Evolutionary conservation across 2,888 invertebrate genomes (phyloP), one percentile per base, ranked within the genome.

Genomic region (Apamea monoglypha): DNA sequence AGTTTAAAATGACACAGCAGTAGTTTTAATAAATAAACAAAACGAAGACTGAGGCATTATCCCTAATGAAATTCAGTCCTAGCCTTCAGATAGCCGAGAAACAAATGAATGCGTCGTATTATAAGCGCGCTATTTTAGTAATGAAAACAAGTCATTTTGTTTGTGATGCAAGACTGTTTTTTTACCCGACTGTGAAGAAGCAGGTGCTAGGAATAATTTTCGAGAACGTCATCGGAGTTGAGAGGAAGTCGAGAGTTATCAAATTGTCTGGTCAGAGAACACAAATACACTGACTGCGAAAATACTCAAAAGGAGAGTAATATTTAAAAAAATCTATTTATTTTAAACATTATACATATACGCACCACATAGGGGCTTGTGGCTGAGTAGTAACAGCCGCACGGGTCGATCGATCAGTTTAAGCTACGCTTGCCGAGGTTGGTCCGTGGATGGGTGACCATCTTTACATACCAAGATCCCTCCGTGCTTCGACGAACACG

Each of bases 51-150:
- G 21, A 47, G 4, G 32, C 21, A 56, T 47, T 78, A 25, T 59
- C 25, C 25, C 12, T 68, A 78, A 68, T 68, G 18, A 56, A 68
- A 78, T 79, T 10, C n/a, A n/a, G 47, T 14, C 25, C 16, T 36
- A 25, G 67, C 7, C n/a, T 56, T 32, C 7, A 12, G 44, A 18
- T 47, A 44, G 21, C 36, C 18, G 32, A 36, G 68, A 47, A 36
- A 47, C 21, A 56, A 78, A 79, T 78, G 32, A 68, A 79, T 80
- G 53, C 29, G 25, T 73, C 40, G 56, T 32, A 72, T 53, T 71
- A 74, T 18, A 75, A 56, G 29, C 40, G 40, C 29, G 25, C 53
- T 53, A 2, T 78, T 64, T 18, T 66, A 14, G 40, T 71, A 74
- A 50, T 36, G 40, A 40, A 71, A 74, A 18, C 32, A 16, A 64